Percentiles rank a stretch among this genome's conserved stretches.
Conservation (phyloP, 2,797 vertebrate genomes). For the Microhierax caerulescens region DNA sequence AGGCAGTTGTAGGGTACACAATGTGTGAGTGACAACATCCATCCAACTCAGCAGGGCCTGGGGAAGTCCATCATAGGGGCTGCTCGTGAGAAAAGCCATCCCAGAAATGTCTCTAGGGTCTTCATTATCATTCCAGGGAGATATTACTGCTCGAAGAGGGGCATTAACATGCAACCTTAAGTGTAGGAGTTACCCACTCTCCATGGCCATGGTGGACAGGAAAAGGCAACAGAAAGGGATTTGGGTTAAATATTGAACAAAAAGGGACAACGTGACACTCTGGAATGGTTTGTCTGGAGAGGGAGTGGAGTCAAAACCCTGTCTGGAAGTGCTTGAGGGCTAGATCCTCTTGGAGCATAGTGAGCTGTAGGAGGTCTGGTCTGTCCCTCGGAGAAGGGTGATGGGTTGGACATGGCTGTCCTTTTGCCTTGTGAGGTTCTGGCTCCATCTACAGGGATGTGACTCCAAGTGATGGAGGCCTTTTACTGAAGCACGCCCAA, state of each 20-base stretch:
- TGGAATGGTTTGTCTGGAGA: background rate
- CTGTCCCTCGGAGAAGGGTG: background rate
- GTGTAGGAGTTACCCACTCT: background rate
- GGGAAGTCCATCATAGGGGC: background rate
- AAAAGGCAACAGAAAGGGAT: background rate
- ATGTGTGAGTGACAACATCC: background rate
- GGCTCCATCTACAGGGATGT: conserved; percentile 64
- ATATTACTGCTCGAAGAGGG: background rate
- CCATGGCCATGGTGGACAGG: accelerated
- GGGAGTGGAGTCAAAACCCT: background rate
- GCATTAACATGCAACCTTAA: background rate
- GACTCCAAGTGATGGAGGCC: background rate
- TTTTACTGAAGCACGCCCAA: background rate
- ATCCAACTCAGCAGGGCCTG: background rate
- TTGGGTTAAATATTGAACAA: background rate
- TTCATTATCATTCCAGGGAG: background rate
- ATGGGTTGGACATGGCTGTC: background rate
- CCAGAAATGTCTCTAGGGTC: background rate
- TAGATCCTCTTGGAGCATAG: background rate
- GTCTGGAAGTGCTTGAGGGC: background rate
- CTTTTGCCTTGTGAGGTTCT: conserved; percentile 49
- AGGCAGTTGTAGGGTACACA: background rate
- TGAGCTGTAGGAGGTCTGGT: background rate
- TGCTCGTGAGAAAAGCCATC: background rate
- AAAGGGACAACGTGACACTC: background rate